A percentile compares a stretch with the other conserved stretches of the same genome.
Conservation (phyloP, 1,140 invertebrate genomes). For the Ceratosolen fusciceps region DNA sequence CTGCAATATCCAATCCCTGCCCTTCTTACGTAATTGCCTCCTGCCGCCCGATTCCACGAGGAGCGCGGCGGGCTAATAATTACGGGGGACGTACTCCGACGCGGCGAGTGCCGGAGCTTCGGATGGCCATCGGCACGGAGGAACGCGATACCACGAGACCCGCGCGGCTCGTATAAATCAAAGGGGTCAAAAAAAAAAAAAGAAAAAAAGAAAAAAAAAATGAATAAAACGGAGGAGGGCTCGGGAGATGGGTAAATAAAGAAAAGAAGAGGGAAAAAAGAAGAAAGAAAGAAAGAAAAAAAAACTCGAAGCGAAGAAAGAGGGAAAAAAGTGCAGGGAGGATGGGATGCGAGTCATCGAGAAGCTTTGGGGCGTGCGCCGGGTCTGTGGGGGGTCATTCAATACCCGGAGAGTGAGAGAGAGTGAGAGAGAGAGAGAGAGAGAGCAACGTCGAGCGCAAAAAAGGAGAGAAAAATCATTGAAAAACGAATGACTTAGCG, state of each 20-base stretch:
- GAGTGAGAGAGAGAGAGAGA: too few relatives aligned
- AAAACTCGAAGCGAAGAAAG: too few relatives aligned
- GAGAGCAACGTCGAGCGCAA: slow-evolving; percentile 39
- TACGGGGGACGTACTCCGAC: neutral
- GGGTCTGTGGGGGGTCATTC: slow-evolving; percentile 65
- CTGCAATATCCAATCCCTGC: too few relatives aligned
- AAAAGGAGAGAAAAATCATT: slow-evolving; percentile 70
- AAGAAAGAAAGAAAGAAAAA: slow-evolving; percentile 47
- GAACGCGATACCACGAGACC: neutral
- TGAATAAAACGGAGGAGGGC: slow-evolving; percentile 21
- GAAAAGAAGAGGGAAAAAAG: slow-evolving; percentile 38
- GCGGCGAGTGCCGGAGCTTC: neutral
- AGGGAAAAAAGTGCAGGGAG: slow-evolving; percentile 45
- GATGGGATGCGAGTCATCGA: slow-evolving; percentile 64
- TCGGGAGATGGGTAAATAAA: too few relatives aligned
- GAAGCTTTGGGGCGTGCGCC: slow-evolving; percentile 58
- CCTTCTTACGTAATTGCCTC: neutral
- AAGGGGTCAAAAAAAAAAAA: slow-evolving; percentile 37
- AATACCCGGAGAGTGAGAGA: slow-evolving; percentile 63
- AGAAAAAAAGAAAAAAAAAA: slow-evolving; percentile 46
- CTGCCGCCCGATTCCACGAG: too few relatives aligned
- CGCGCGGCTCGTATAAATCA: neutral
- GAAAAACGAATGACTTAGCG: slow-evolving; percentile 67
- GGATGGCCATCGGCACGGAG: too few relatives aligned
- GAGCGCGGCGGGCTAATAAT: neutral